Evolutionary conservation across 1,140 invertebrate species (phyloP), one percentile per base, ranked within the genome.

Genomic region (Xylocopa sonorina): DNA sequence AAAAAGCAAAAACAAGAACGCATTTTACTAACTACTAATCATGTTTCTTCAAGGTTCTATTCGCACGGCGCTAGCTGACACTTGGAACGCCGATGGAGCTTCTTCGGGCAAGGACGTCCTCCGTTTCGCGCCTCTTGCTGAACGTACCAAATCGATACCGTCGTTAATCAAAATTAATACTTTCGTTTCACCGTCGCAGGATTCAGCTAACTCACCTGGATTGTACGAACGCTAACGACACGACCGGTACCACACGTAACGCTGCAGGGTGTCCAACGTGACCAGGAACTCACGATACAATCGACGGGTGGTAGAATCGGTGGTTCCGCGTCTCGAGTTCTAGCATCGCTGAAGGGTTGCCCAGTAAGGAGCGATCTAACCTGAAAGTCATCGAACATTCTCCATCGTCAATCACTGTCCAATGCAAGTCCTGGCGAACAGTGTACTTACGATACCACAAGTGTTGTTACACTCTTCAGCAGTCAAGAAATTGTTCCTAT

Each of bases 401-500:
- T 24, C 0, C 32, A 21, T 29, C 12, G 24, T 64, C 46, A 32
- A 38, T 4, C 14, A 41, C 27, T 27, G 14, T 50, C 3, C 24
- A 1, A 10, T 9, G 10, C 3, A 5, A 12, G 9, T 7, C 0
- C 10, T 21, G 9, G 14, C 2, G 9, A 14, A 6, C n/a, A 46
- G 3, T 57, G 3, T 32, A 63, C 94, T 93, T 29, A 96, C 92
- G 29, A 94, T 90, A 9, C 92, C 89, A 83, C 97, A 98, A n/a
- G 95, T 95, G 77, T 94, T 94, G 57, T 94, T 94, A 89, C 97
- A 98, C 86, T 98, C 97, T 43, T 95, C 94, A 51, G 95, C 94
- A 3, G 95, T 96, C 68, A 96, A 92, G 93, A 98, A 98, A 92
- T 98, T 98, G 90, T 98, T 98, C 85, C 94, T 94, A 91, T 97